Evolutionary conservation across 2,113 vertebrate species (phyloP), one percentile per base, ranked within the genome.

Genomic region (Pomatorhinus ruficollis): DNA sequence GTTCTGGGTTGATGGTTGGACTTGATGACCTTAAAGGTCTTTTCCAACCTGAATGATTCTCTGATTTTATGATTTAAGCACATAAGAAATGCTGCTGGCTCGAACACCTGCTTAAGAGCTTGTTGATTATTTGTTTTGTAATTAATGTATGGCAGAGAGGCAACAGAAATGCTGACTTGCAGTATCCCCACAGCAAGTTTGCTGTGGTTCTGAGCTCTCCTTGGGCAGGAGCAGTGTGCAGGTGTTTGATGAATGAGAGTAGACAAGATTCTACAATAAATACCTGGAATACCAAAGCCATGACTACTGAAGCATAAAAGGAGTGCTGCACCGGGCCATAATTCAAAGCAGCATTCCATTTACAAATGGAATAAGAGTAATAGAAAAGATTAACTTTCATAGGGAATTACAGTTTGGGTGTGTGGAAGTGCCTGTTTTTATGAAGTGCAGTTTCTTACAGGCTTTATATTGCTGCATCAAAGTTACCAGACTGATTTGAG

Each of bases 301-400:
- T 21, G 90, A 91, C 70, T 59, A 81, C 59, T 89, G 94, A 96
- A 89, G 95, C 93, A 60, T 72, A 80, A 64, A 90, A 92, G 64
- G 11, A 64, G 69, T 50, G 68, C 83, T 50, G 53, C 50, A 79
- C 49, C 4, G 6, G 42, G 79, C 81, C 42, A 86, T 89, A 90
- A 96, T 47, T 97, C 94, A 95, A 93, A 69, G 84, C 42, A 60
- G 49, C 52, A 83, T 88, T 93, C 93, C 83, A 93, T 93, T 94
- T 95, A 89, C 89, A 92, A 92, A 92, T 21, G 53, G 68, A 42
- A 76, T 74, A 91, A 75, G 85, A 86, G 95, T 71, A 81, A 40
- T 86, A 81, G 68, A 94, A 90, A 80, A 88, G 6, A 87, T 88
- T 92, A 93, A 89, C 83, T 86, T 87, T 60, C 83, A 83, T 25